Base-by-base conservation (phyloP, 2,888 invertebrate species). In the Drosophila vallismaia region DNA sequence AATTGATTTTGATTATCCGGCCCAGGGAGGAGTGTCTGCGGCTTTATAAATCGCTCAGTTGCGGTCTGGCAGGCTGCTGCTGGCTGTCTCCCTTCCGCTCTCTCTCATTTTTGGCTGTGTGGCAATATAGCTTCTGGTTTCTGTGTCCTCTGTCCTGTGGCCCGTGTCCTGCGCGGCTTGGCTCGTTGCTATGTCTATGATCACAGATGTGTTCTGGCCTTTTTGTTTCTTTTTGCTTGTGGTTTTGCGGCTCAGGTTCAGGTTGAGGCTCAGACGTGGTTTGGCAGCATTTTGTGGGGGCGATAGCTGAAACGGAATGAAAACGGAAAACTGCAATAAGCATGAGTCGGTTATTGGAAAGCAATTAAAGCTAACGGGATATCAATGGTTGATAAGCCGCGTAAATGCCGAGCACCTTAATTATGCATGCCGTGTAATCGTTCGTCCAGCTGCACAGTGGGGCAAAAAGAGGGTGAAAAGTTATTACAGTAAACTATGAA, bases 201-300 rank as follows among this genome's bases (percentile, higher is more conserved):
- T 85, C 84, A 85, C 84, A 85, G 84, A 82, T 76, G 59, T 71
- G 64, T 86, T 76, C 64, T 69, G 71, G 60, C 69, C 57, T 45
- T 31, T 56, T 55, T 63, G 44, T 24, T 38, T 58, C 19, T 46
- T 59, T 54, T 49, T 62, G 42, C n/a, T 36, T 54, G 42, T 77
- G 62, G 48, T 29, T 44, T 52, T 72, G 63, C 60, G 74, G 51
- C 85, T 72, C 59, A 46, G 56, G 52, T 57, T 52, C 57, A 57
- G 57, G 31, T 57, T 52, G 52, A 63, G 71, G 71, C 62, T 74
- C 68, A 77, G 84, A 75, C 81, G 72, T 58, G 44, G 45, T 72
- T 81, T 84, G 83, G 86, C 84, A 83, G 84, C 86, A 81, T 82
- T 74, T 70, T 77, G 82, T 82, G 52, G 62, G 58, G 50, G 62